Conservation (phyloP, 2,888 invertebrate genomes). For the Clostera curtula region DNA sequence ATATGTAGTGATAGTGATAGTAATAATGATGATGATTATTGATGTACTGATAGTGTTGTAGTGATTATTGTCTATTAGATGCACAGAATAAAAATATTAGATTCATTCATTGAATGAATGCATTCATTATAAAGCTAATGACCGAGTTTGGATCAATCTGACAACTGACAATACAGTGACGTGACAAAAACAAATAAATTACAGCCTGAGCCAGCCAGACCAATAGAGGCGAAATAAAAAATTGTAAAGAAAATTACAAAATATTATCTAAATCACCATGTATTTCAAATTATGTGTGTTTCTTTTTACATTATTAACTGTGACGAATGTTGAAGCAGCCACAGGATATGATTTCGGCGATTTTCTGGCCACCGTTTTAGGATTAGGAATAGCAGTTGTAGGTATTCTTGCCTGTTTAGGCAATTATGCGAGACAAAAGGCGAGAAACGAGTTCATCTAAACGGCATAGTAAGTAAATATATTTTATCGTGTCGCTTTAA, state of each 20-base stretch:
- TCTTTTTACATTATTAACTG: constrained; percentile 46
- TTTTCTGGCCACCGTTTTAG: constrained; percentile 78
- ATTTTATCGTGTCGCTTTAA: no score
- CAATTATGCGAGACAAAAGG: constrained; percentile 78
- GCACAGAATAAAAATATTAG: no score
- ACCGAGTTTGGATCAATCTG: no score
- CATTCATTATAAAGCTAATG: no score
- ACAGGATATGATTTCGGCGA: constrained; percentile 79
- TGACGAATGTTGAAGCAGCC: constrained; percentile 64
- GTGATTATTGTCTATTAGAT: no score
- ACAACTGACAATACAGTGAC: no score
- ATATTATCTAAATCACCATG: constrained; percentile 29
- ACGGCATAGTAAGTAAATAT: constrained; percentile 30
- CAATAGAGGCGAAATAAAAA: no score
- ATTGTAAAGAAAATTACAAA: constrained; percentile 4
- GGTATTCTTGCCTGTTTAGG: constrained; percentile 81
- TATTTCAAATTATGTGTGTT: constrained; percentile 49
- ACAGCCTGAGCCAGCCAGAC: no score
- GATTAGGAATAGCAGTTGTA: constrained; percentile 73
- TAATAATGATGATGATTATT: no score
- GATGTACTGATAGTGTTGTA: no score
- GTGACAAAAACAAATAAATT: not conserved
- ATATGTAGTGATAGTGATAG: no score
- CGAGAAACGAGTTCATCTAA: constrained; percentile 67
- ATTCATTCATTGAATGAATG: no score